Evolutionary conservation across 2,113 vertebrate genomes (phyloP).

Genomic region (Rhynchopsitta pachyrhyncha): DNA sequence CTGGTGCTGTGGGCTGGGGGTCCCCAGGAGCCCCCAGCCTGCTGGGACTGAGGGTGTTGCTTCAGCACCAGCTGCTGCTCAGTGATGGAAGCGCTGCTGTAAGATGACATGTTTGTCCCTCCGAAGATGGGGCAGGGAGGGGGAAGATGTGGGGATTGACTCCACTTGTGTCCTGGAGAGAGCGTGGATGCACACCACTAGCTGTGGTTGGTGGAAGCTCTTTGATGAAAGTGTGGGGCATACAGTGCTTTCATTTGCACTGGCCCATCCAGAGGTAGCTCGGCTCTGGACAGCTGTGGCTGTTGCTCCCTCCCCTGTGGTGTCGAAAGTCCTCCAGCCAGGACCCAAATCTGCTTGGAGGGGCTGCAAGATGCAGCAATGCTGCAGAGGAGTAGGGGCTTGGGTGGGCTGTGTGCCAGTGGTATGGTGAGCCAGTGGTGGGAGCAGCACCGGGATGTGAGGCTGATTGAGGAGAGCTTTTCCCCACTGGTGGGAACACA

Average conservation of each 20-base stretch:
- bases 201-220: background rate
- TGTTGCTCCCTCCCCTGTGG: fast-evolving
- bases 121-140: background rate
- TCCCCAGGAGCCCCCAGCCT: background rate
- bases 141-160: fast-evolving
- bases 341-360: fast-evolving
- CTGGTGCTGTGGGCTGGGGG: background rate
- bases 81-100: fast-evolving
- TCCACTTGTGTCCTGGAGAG: fast-evolving
- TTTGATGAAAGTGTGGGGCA: fast-evolving
- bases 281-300: fast-evolving
- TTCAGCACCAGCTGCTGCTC: background rate
- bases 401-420: fast-evolving
- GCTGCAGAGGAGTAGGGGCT: background rate
- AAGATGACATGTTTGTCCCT: background rate
- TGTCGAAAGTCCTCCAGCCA: fast-evolving
- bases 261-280: fast-evolving
- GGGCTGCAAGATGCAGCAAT: fast-evolving
- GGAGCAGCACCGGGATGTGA: background rate
- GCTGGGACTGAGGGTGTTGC: background rate
- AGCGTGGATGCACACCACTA: background rate
- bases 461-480: background rate
- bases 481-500: background rate
- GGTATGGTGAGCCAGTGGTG: background rate
- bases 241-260: fast-evolving